Conservation (phyloP, 2,888 invertebrate genomes). For the Lithodes maja region DNA sequence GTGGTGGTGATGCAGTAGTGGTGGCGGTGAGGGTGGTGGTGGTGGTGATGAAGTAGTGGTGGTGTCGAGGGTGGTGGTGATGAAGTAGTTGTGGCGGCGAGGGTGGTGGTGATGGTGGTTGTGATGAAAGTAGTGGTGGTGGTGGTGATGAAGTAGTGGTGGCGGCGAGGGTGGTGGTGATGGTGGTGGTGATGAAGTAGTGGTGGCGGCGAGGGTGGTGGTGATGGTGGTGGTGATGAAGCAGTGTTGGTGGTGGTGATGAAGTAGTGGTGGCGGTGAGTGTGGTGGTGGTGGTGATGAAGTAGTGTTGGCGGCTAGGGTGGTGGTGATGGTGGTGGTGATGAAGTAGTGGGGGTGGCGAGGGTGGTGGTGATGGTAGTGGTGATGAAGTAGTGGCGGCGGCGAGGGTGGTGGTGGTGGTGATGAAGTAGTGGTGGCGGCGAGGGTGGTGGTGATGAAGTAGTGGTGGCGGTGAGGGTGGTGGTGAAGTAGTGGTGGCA, state of each 20-base stretch:
- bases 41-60: not conserved
- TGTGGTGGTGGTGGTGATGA: no score
- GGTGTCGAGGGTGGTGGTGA: not conserved
- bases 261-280: no score
- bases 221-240: no score
- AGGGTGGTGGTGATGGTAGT: not conserved
- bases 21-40: not conserved
- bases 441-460: not conserved
- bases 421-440: no score
- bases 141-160: not conserved
- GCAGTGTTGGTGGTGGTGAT: no score
- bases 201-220: no score
- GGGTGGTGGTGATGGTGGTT: no score
- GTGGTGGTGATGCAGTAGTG: not conserved
- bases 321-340: not conserved
- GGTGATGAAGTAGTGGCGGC: not conserved
- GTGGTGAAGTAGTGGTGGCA: no score
- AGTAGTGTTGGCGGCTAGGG: no score
- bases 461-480: not conserved
- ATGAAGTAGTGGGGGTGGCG: not conserved
- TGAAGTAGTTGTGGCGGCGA: no score
- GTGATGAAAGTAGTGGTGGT: not conserved
- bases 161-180: not conserved
- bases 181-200: slow-evolving; percentile 5
- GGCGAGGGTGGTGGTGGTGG: not conserved